These are phyloP conservation scores for Leucoraja ocellata DNA, from an alignment of 2,797 vertebrate species.

Conservation along the genomic window DNA sequence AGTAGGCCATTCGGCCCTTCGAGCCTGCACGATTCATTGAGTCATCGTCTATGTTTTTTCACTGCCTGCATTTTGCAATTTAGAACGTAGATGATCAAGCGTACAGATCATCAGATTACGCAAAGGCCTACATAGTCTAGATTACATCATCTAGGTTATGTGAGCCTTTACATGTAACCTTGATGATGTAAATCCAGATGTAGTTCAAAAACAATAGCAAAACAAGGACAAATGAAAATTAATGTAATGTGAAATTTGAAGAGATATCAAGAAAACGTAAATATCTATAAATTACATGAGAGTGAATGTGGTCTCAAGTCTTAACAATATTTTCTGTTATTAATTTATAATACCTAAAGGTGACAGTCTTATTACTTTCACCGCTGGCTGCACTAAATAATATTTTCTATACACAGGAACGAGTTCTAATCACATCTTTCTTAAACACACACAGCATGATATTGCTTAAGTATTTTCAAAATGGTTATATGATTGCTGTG, in stretches of 20 bases:
- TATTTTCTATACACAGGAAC: background rate
- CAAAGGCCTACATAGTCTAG: no score
- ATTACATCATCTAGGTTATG: no score
- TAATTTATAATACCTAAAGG: background rate
- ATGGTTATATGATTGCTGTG: background rate
- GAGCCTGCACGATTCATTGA: no score
- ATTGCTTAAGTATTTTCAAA: background rate
- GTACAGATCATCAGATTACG: no score
- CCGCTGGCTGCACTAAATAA: background rate
- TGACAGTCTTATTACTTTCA: background rate
- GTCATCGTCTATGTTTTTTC: background rate
- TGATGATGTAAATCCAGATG: background rate
- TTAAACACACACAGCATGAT: background rate
- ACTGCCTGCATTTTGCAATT: background rate
- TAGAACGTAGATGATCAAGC: background rate
- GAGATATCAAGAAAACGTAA: background rate
- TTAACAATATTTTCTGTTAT: background rate
- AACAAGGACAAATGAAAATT: background rate
- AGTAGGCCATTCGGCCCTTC: no score
- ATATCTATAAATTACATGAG: background rate
- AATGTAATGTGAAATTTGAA: slow-evolving; percentile 7
- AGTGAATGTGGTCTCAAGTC: no score
- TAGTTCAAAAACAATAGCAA: background rate
- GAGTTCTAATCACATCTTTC: background rate
- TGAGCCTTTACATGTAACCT: background rate